phyloP scores from a whole-genome alignment of 2,797 vertebrate species.

The Apogon talboti region DNA sequence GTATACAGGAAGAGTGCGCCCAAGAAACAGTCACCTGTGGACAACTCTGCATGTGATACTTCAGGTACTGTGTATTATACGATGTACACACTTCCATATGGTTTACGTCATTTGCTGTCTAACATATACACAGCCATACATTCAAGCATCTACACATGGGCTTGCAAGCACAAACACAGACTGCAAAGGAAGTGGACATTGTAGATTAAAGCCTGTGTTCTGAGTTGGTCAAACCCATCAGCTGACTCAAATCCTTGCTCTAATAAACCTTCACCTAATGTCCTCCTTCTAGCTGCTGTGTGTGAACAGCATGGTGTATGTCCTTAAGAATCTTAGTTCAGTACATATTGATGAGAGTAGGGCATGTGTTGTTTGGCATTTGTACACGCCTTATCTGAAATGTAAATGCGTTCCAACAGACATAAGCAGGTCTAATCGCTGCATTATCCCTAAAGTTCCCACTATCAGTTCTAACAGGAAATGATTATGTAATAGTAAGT shows the following conservation, averaged over 20 bases:
- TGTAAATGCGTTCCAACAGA: constrained; percentile 54
- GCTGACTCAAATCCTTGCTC: constrained; percentile 39
- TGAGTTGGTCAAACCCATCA: constrained; percentile 9
- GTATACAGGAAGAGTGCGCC: constrained; percentile 89
- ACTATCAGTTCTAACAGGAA: constrained; percentile 43
- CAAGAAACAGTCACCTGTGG: constrained; percentile 74
- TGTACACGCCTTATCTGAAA: constrained; percentile 15
- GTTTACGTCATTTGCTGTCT: background rate
- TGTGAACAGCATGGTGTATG: background rate
- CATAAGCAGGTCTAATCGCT: constrained; percentile 38
- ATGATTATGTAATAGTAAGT: constrained; percentile 51
- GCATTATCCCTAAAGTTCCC: constrained; percentile 17
- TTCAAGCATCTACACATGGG: background rate
- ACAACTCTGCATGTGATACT: constrained; percentile 86
- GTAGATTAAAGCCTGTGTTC: constrained; percentile 4
- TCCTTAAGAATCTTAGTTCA: constrained; percentile 22
- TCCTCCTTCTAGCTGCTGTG: constrained; percentile 8
- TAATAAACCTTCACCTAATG: constrained; percentile 25
- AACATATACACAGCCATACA: background rate
- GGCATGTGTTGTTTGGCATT: constrained; percentile 1
- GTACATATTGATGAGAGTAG: constrained; percentile 3
- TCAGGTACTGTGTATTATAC: constrained; percentile 85
- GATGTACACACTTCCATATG: background rate
- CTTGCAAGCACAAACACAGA: background rate
- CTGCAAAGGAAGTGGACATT: background rate